Evolutionary conservation across 2,113 vertebrate genomes (phyloP).

Genomic region (Heptranchias perlo): DNA sequence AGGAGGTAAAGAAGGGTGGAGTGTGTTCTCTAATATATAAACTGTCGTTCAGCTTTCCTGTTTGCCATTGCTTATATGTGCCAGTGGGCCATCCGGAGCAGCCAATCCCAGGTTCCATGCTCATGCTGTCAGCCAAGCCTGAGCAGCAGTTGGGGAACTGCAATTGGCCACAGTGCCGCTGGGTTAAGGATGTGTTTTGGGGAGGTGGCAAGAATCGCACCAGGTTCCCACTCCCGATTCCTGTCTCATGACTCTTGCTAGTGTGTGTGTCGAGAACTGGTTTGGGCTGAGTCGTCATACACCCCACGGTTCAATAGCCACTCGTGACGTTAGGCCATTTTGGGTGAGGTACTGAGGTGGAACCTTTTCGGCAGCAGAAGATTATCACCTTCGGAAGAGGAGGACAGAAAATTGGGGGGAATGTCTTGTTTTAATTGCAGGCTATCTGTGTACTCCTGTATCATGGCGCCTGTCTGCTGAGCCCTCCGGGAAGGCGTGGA

Average conservation of each 20-base stretch:
- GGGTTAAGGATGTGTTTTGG: not conserved
- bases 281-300: not conserved
- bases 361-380: not conserved
- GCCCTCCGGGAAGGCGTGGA: not conserved
- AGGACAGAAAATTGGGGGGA: not conserved
- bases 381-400: not conserved
- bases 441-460: not conserved
- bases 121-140: not conserved
- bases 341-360: not conserved
- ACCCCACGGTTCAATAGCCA: not conserved
- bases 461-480: no score
- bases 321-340: not conserved
- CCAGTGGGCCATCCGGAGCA: not conserved
- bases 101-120: not conserved
- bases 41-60: not conserved
- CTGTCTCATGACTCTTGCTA: not conserved
- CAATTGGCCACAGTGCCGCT: not conserved
- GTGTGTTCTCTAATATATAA: not conserved
- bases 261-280: not conserved
- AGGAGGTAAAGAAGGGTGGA: not conserved
- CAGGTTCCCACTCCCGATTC: not conserved
- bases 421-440: no score
- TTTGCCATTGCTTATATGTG: not conserved
- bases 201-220: not conserved
- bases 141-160: not conserved